Base-by-base conservation (phyloP, 2,797 vertebrate genomes). In the Tapera naevia region DNA sequence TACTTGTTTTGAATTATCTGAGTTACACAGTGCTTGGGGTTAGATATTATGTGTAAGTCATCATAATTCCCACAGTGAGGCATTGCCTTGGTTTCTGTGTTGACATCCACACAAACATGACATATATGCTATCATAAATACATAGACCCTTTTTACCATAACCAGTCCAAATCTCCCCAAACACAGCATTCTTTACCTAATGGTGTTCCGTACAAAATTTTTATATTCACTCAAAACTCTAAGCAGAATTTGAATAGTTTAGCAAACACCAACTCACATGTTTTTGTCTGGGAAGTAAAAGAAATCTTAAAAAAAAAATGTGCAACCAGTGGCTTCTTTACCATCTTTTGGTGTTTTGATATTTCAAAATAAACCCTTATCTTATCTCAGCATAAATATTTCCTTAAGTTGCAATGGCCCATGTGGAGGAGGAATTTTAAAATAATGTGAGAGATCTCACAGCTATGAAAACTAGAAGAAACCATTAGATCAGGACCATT, bases 351-450 rank as follows among this genome's bases (percentile, higher is more conserved):
- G 1, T 64, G 8, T 48, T 92, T 54, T 43, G 21, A 1, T 48
- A 35, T 33, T 4, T 39, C 28, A 35, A n/a, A 30, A 11, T 67
- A n/a, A 18, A 0, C 0, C 10, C 7, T 56, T 22, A 11, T 41
- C 4, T 60, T 60, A 13, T 86, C 7, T 72, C 27, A 51, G 24
- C 32, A 32, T 21, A 88, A 81, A 75, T 54, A 28, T 80, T 80
- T 94, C 41, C 84, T 89, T 83, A 39, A 66, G 30, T 6, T 43
- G 7, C 32, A 32, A 9, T 73, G 46, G 79, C 4, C 32, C 22
- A 19, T 48, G 32, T 54, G 43, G 24, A 89, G 35, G 16, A 80
- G 6, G 33, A 86, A 72, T 32, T 86, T 70, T 24, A 60, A 84
- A 86, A 79, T 35, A 78, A 53, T 13, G 12, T 8, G 17, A 50